Evolutionary conservation across 2,113 vertebrate species (phyloP).

Genomic region (Nibea albiflora): DNA sequence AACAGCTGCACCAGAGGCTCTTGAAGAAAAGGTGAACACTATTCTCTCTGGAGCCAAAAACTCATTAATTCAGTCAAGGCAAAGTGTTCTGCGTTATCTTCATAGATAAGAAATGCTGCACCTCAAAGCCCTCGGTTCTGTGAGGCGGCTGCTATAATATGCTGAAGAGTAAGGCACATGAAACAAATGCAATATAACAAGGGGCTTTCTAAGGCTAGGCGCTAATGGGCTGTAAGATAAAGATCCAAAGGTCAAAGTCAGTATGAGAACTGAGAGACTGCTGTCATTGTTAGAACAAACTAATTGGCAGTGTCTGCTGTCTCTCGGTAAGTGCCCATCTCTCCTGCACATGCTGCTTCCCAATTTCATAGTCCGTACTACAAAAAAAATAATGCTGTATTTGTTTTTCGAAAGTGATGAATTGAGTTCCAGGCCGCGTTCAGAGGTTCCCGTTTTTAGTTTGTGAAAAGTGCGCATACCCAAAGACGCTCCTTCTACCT

Average conservation of each 20-base stretch:
- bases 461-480: neutral
- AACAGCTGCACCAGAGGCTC: constrained; percentile 7
- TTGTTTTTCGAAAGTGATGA: constrained; percentile 1
- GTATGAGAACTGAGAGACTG: constrained; percentile 32
- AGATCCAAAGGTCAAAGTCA: constrained; percentile 56
- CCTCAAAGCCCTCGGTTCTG: constrained; percentile 50
- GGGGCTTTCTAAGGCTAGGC: constrained; percentile 30
- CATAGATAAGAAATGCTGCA: constrained; percentile 55
- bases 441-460: neutral
- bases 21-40: constrained; percentile 29
- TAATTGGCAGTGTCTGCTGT: constrained; percentile 29
- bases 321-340: constrained; percentile 5
- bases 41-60: constrained; percentile 48
- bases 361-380: neutral
- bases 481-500: neutral
- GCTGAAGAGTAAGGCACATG: constrained; percentile 41
- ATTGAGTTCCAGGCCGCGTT: neutral
- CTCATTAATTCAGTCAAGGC: constrained; percentile 60
- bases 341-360: constrained; percentile 4
- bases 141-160: constrained; percentile 40
- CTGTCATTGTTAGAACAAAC: constrained; percentile 34
- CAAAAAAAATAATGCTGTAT: neutral
- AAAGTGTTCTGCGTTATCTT: constrained; percentile 56
- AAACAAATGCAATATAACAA: constrained; percentile 55
- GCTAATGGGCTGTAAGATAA: constrained; percentile 56